These are phyloP conservation scores for Aphelenchoides fujianensis DNA, from an alignment of 1,140 invertebrate species.

Conservation along the genomic window DNA sequence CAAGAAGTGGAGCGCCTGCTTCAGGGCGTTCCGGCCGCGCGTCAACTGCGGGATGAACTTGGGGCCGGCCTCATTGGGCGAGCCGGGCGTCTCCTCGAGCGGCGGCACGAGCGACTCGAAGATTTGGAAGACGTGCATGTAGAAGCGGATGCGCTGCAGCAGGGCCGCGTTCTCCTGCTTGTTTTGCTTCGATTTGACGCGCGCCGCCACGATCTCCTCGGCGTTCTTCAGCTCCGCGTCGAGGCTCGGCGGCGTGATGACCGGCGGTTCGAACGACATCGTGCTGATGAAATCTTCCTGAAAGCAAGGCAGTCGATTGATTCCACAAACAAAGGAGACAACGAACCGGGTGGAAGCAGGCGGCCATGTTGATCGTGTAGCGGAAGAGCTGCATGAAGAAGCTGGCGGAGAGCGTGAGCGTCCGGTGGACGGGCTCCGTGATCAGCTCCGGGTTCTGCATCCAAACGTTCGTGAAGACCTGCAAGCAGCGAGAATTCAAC, in stretches of 20 bases:
- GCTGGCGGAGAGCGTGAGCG: slow-evolving; percentile 7
- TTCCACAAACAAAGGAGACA: slow-evolving; percentile 29
- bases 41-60: slow-evolving; percentile 12
- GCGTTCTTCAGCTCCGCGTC: neutral
- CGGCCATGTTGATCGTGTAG: slow-evolving; percentile 27
- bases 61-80: neutral
- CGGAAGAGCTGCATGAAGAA: slow-evolving; percentile 25
- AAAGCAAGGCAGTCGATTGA: slow-evolving; percentile 22
- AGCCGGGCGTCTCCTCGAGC: neutral
- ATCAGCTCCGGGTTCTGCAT: slow-evolving; percentile 26
- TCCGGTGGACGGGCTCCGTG: slow-evolving; percentile 28
- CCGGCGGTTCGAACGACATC: neutral
- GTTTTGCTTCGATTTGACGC: slow-evolving; percentile 16
- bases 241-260: neutral
- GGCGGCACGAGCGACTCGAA: slow-evolving; percentile 16
- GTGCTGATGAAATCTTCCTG: slow-evolving; percentile 28
- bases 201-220: neutral
- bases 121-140: neutral
- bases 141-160: slow-evolving; percentile 20
- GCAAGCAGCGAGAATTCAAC: slow-evolving; percentile 4
- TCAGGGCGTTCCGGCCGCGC: neutral
- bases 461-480: slow-evolving; percentile 42
- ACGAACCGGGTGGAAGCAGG: slow-evolving; percentile 24
- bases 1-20: slow-evolving; percentile 19
- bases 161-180: slow-evolving; percentile 20